These are phyloP conservation scores for Mus minutoides DNA, from an alignment of 2,797 vertebrate genomes.

Conservation along the genomic window DNA sequence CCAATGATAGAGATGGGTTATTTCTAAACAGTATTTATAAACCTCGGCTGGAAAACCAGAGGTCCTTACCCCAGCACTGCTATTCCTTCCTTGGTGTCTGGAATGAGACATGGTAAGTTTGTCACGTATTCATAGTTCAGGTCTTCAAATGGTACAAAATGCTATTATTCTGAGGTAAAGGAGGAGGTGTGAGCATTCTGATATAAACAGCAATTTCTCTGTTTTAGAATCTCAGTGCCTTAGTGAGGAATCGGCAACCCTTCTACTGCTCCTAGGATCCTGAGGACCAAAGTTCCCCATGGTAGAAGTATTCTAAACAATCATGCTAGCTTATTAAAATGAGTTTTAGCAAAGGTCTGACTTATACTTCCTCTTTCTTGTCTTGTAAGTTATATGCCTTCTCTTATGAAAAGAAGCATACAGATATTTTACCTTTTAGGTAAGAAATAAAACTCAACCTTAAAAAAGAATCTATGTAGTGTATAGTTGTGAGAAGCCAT, in stretches of 20 bases:
- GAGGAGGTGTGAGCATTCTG: background rate
- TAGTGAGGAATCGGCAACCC: background rate
- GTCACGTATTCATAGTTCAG: background rate
- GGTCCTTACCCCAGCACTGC: background rate
- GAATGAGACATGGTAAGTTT: background rate
- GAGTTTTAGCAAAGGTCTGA: background rate
- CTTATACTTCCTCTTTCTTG: background rate
- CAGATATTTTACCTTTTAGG: background rate
- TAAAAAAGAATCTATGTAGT: background rate
- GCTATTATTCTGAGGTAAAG: background rate
- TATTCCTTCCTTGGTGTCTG: background rate
- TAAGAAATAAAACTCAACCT: background rate
- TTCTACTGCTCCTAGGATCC: background rate
- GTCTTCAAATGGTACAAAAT: background rate
- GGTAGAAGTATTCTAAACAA: background rate
- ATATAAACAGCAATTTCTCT: background rate
- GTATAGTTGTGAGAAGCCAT: background rate
- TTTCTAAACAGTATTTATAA: background rate
- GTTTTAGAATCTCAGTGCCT: background rate
- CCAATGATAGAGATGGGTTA: background rate
- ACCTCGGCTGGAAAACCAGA: background rate
- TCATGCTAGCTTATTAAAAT: background rate
- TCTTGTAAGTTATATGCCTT: background rate
- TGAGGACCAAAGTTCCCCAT: background rate
- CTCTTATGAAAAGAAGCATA: background rate